phyloP scores from a whole-genome alignment of 2,797 vertebrate genomes.

The Corythornis leucogaster region DNA sequence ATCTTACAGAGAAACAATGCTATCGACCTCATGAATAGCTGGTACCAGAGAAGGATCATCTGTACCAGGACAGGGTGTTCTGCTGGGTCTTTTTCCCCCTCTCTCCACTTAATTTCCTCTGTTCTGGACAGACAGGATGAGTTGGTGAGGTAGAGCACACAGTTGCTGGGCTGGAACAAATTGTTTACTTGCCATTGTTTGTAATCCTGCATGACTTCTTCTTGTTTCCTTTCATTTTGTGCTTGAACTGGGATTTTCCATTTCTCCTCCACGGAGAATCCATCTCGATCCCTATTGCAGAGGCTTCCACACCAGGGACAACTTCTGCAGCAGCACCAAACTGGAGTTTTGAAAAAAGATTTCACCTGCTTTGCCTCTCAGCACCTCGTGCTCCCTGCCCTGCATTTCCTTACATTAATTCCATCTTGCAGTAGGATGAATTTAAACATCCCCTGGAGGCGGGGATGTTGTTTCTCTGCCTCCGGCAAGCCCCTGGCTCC shows the following conservation, averaged over 20 bases:
- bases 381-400: not conserved
- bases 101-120: constrained; percentile 54
- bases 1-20: constrained; percentile 4
- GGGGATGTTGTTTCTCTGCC: constrained; percentile 33
- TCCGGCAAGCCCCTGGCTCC: not conserved
- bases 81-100: not conserved
- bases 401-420: not conserved
- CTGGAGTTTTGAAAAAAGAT: not conserved
- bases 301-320: not conserved
- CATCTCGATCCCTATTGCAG: not conserved
- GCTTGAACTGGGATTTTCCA: not conserved
- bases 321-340: not conserved
- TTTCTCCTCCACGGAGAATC: not conserved
- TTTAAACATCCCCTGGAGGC: not conserved
- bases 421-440: not conserved
- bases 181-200: constrained; percentile 65
- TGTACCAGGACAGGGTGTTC: constrained; percentile 45
- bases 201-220: constrained; percentile 12
- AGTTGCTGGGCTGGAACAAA: constrained; percentile 47
- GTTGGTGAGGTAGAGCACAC: constrained; percentile 46
- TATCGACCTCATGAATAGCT: not conserved
- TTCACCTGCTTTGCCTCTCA: not conserved
- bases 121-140: constrained; percentile 63
- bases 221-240: not conserved
- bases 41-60: constrained; percentile 22